Conservation (phyloP, 2,113 vertebrate species). For the Nycticorax nycticorax region DNA sequence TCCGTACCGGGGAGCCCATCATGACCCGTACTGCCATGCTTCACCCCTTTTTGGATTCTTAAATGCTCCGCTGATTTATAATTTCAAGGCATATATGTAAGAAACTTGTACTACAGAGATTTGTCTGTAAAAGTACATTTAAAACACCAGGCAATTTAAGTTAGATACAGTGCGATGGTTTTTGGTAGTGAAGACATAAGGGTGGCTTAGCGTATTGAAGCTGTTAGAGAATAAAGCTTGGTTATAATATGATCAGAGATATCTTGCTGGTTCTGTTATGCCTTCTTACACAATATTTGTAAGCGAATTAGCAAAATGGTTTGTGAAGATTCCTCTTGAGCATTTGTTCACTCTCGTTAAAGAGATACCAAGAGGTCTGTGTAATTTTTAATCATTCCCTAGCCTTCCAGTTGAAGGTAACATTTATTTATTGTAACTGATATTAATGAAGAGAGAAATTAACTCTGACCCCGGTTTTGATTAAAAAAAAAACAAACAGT, state of each 20-base stretch:
- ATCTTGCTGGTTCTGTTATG: slow-evolving; percentile 2
- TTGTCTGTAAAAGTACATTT: neutral
- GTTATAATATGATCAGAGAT: neutral
- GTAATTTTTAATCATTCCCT: neutral
- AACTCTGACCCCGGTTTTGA: neutral
- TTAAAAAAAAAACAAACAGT: neutral
- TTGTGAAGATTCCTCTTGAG: slow-evolving; percentile 10
- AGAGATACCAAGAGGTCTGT: slow-evolving; percentile 8
- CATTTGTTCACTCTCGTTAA: slow-evolving; percentile 32
- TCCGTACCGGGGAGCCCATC: accelerated
- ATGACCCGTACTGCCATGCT: accelerated
- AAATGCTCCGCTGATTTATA: neutral
- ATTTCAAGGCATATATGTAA: neutral
- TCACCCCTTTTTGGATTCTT: neutral
- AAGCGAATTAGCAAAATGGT: neutral
- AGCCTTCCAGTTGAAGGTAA: neutral
- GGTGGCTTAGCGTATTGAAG: neutral
- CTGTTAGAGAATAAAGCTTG: neutral
- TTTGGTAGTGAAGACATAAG: neutral
- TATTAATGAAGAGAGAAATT: neutral
- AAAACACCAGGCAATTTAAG: neutral
- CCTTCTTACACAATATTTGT: neutral
- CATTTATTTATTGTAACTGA: neutral
- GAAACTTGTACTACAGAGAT: neutral
- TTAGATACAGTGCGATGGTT: neutral